phyloP scores from a whole-genome alignment of 2,113 vertebrate genomes.

The Mormyrus iriodes region DNA sequence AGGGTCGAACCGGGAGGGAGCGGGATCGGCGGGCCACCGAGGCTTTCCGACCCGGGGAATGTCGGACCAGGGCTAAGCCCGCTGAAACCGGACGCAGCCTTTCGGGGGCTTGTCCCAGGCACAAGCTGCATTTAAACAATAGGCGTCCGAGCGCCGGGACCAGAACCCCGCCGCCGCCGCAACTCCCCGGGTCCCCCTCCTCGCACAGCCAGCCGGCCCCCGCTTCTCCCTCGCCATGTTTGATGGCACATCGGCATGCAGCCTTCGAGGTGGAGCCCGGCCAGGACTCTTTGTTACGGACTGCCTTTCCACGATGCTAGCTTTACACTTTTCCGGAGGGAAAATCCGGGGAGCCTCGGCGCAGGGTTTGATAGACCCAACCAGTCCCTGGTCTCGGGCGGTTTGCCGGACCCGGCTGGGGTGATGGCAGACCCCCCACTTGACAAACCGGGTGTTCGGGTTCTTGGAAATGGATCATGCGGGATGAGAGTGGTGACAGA shows the following conservation, averaged over 20 bases:
- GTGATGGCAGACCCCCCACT: neutral
- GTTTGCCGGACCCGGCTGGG: neutral
- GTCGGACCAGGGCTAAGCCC: neutral
- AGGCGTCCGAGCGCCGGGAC: neutral
- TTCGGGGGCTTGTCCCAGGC: neutral
- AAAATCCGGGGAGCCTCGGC: neutral
- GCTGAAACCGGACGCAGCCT: neutral
- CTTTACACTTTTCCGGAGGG: neutral
- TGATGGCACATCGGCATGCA: conserved; percentile 28
- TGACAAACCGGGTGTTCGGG: neutral
- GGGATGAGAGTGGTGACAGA: neutral
- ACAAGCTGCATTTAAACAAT: neutral
- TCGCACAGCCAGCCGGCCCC: neutral
- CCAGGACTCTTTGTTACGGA: conserved; percentile 57
- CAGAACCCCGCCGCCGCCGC: neutral
- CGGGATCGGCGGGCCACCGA: neutral
- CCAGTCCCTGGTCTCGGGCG: neutral
- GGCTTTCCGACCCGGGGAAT: neutral
- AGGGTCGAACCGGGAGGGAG: neutral
- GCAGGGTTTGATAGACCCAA: neutral
- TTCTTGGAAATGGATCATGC: neutral
- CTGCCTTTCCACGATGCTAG: neutral
- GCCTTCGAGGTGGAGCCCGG: conserved; percentile 27
- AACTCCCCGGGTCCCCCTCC: conserved; percentile 12
- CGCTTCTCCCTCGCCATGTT: conserved; percentile 32